Base-by-base conservation (phyloP, 2,888 invertebrate species). In the Drosophila kambysellisi region DNA sequence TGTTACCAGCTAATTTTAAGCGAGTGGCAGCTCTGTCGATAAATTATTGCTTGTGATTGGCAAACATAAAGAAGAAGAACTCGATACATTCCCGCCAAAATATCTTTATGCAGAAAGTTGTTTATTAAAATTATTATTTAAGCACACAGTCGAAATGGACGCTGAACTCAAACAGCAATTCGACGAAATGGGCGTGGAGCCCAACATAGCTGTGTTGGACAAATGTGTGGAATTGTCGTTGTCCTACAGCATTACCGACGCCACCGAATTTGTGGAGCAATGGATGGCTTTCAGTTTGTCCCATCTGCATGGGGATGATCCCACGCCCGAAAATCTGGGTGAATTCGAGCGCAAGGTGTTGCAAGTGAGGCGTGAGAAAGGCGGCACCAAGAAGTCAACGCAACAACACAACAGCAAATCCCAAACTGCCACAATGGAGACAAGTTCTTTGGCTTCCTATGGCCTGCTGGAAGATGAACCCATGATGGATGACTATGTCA, bases 211-310 rank as follows among this genome's bases (percentile, higher is more conserved):
- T 83, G 94, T 95, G 58, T 88, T 96, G 75, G 92, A 92, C 59
- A 95, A 95, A 94, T 95, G 96, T 91, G 94, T 95, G 88, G 95
- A 95, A 92, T 93, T 97, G 79, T 96, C 96, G 91, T 92, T 94
- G 76, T 94, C 94, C 61, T 95, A 96, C 91, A 93, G 94, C 83
- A 93, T 96, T 58, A 94, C 94, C 76, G 95, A 95, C 84, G 95
- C 96, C 46, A 96, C 95, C 91, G 95, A 95, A 86, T 95, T 97
- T 82, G 96, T 95, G 60, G 96, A 96, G 91, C 95, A 95, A 94
- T 97, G 97, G 97, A 95, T 96, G 94, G 96, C 97, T 29, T 97
- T 95, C 92, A 95, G 95, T 83, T 94, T 96, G 65, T 95, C 96
- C 39, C 93, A 95, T 90, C 93, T 95, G 76, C 94, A 94, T 80